Conservation (phyloP, 2,888 invertebrate genomes). For the Craniophora ligustri region DNA sequence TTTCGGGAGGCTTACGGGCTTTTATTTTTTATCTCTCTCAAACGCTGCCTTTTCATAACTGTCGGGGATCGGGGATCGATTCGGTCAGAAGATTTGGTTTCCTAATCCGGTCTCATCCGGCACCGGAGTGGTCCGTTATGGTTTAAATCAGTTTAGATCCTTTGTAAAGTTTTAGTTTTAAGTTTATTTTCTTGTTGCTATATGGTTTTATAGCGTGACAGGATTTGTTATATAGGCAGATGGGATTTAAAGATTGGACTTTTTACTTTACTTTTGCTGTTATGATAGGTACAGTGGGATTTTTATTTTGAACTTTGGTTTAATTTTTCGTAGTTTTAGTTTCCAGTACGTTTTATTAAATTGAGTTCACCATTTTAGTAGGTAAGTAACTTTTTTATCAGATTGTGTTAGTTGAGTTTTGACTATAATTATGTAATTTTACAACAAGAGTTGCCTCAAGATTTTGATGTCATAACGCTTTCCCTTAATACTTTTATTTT, state of each 20-base stretch:
- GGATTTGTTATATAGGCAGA: not conserved
- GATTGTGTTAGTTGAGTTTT: too few relatives aligned
- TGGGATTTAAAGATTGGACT: conserved; percentile 25
- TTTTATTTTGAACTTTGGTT: not conserved
- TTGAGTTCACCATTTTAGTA: too few relatives aligned
- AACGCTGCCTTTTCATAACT: conserved; percentile 83
- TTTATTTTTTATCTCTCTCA: conserved; percentile 73
- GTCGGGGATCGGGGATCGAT: conserved; percentile 71
- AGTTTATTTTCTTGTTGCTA: conserved; percentile 57
- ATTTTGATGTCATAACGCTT: too few relatives aligned
- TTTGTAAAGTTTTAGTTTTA: conserved; percentile 38
- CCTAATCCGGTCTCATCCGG: conserved; percentile 73
- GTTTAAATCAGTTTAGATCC: conserved; percentile 45
- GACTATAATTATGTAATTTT: too few relatives aligned
- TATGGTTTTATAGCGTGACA: conserved; percentile 44
- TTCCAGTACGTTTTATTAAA: too few relatives aligned
- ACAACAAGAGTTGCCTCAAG: too few relatives aligned
- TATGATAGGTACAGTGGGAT: not conserved
- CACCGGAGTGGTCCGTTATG: conserved; percentile 46
- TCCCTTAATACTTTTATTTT: too few relatives aligned
- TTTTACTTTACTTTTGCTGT: not conserved
- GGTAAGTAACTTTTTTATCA: too few relatives aligned
- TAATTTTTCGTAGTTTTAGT: too few relatives aligned
- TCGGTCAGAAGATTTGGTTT: conserved; percentile 74
- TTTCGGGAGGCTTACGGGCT: conserved; percentile 69